Percentiles rank a stretch among this genome's conserved stretches.
Evolutionary conservation across 2,797 vertebrate genomes (phyloP).

Genomic region (Phalanger gymnotis): DNA sequence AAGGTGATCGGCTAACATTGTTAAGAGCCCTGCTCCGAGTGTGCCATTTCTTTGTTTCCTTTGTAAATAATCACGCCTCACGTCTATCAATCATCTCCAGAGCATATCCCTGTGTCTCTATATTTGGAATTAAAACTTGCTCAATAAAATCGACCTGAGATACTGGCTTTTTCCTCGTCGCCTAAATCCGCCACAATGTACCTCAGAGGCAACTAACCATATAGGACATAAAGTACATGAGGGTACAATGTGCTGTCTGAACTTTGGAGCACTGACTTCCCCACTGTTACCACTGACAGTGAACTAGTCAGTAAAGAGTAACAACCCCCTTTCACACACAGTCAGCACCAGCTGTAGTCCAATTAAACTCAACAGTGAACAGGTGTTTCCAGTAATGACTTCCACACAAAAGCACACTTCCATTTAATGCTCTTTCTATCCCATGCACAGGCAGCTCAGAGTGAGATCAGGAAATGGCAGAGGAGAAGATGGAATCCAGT

Average conservation of each 20-base stretch:
- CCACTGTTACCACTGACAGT: conserved; percentile 70
- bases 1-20: conserved; percentile 13
- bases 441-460: conserved; percentile 82
- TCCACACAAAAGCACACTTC: conserved; percentile 84
- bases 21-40: background rate
- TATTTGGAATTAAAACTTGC: conserved; percentile 21
- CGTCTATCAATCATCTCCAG: background rate
- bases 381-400: conserved; percentile 88
- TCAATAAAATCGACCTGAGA: conserved; percentile 21
- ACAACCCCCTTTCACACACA: conserved; percentile 71
- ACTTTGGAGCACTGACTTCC: conserved; percentile 49
- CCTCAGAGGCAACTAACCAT: conserved; percentile 47
- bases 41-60: conserved; percentile 42
- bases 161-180: background rate
- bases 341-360: conserved; percentile 87
- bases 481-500: conserved; percentile 76
- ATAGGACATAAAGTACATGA: background rate
- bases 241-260: background rate
- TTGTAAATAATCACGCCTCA: conserved; percentile 36
- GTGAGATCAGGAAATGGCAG: conserved; percentile 81
- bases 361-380: conserved; percentile 88
- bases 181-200: background rate
- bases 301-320: conserved; percentile 38
- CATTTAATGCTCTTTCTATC: conserved; percentile 86
- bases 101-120: background rate